Conservation (phyloP, 1,140 invertebrate genomes). For the Papilio polytes region DNA sequence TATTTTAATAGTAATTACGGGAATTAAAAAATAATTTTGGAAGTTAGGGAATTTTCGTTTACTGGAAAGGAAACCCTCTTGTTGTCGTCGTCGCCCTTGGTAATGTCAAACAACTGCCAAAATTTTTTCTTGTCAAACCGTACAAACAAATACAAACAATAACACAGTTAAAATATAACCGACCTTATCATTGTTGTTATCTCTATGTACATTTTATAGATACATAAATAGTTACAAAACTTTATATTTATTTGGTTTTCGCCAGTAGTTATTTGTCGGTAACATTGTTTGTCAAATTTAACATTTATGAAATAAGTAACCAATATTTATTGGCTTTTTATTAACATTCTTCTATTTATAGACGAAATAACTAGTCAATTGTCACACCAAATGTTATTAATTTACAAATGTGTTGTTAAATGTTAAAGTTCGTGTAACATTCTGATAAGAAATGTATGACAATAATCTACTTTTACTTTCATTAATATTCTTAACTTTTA, state of each 20-base stretch:
- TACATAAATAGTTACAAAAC: not conserved
- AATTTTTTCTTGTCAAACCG: no score
- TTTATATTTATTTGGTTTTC: not conserved
- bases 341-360: not conserved
- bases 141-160: no score
- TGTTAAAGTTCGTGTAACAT: not conserved
- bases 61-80: no score
- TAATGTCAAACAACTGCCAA: no score
- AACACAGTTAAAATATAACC: no score
- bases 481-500: conserved; percentile 2
- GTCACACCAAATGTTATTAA: not conserved
- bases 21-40: no score
- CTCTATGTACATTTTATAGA: not conserved
- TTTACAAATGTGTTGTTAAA: not conserved
- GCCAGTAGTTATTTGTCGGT: not conserved
- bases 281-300: not conserved
- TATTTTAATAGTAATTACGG: no score
- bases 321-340: not conserved
- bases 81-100: no score
- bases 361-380: not conserved
- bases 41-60: no score
- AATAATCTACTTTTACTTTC: conserved; percentile 4
- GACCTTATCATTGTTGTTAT: not conserved
- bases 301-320: not conserved
- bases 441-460: not conserved